A percentile compares a stretch with the other conserved stretches of the same genome.
These are phyloP conservation scores for Cydia pomonella DNA, from an alignment of 1,140 invertebrate genomes.

Conservation along the genomic window DNA sequence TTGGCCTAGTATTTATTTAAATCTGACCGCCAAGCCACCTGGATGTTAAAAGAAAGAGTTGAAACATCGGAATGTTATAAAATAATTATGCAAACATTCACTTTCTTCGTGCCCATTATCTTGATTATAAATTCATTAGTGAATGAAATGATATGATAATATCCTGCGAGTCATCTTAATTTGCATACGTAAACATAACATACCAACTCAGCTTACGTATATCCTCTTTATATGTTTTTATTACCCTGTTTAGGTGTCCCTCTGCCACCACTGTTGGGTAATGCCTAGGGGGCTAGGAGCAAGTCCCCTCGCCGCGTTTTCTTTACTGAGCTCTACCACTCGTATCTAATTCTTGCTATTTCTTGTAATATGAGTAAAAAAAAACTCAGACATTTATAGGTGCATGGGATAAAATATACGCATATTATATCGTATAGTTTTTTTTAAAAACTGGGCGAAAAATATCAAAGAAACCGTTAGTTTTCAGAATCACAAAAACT, in stretches of 20 bases:
- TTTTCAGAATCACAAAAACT: background rate
- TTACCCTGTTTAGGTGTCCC: background rate
- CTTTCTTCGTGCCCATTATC: slow-evolving; percentile 15
- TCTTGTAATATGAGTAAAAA: too few species aligned
- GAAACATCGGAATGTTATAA: background rate
- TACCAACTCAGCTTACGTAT: background rate
- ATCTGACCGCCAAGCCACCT: slow-evolving; percentile 5
- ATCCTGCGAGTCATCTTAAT: background rate
- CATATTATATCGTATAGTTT: too few species aligned
- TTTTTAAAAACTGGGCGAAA: too few species aligned
- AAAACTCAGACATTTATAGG: too few species aligned
- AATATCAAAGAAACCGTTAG: too few species aligned
- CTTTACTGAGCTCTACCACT: too few species aligned
- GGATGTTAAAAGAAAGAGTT: background rate
- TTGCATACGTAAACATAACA: slow-evolving; percentile 22
- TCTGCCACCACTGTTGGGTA: background rate
- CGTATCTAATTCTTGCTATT: too few species aligned
- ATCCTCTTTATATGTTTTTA: background rate
- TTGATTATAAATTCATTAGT: slow-evolving; percentile 26
- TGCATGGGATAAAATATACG: too few species aligned
- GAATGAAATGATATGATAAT: slow-evolving; percentile 32
- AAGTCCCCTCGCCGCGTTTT: too few species aligned
- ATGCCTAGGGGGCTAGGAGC: too few species aligned
- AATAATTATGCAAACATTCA: slow-evolving; percentile 23
- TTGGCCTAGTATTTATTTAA: slow-evolving; percentile 20